These are phyloP conservation scores for Garrulus glandarius DNA, from an alignment of 2,797 vertebrate species.

Conservation along the genomic window DNA sequence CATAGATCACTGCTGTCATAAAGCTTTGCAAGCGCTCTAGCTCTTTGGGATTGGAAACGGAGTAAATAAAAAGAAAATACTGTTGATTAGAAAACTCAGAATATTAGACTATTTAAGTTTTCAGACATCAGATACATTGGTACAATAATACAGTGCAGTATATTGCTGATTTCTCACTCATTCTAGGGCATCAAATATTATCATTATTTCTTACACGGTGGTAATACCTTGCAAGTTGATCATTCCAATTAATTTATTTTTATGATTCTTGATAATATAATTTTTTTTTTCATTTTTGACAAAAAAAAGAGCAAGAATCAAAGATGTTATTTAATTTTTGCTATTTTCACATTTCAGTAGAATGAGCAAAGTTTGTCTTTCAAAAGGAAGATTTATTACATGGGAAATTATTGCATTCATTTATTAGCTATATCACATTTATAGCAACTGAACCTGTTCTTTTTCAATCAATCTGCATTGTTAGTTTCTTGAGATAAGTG, in stretches of 20 bases:
- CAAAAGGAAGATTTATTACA: not conserved
- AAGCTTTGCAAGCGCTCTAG: not conserved
- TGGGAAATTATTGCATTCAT: not conserved
- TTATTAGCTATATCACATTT: conserved; percentile 2
- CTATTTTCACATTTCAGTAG: not conserved
- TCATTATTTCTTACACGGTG: not conserved
- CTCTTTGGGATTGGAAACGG: not conserved
- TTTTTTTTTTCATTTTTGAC: not conserved
- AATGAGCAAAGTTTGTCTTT: not conserved
- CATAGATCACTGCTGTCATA: not conserved
- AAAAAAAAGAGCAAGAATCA: not conserved
- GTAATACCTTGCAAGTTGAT: not conserved
- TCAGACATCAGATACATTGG: not conserved
- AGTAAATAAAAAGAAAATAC: not conserved
- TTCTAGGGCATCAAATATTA: not conserved
- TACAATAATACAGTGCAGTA: not conserved
- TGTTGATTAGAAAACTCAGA: not conserved
- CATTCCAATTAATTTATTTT: not conserved
- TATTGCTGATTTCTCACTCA: not conserved
- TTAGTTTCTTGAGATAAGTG: not conserved
- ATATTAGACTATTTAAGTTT: not conserved
- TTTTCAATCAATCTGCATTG: not conserved
- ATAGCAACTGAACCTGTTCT: not conserved
- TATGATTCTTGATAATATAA: not conserved
- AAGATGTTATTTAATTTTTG: not conserved